phyloP scores from a whole-genome alignment of 2,888 invertebrate species.

The Cryptocephalus moraei region DNA sequence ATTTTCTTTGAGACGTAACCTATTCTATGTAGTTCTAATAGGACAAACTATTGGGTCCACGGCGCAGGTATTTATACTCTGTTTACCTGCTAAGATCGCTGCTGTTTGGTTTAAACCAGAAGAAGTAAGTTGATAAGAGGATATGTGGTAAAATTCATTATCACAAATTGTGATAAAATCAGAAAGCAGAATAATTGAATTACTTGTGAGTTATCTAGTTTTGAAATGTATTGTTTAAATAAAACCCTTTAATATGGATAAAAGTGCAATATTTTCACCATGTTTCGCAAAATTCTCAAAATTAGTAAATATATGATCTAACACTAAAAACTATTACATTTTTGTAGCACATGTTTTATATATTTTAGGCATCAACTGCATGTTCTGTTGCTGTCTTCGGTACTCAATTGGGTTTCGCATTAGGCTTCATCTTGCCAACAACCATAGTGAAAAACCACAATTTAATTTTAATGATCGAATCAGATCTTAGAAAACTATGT shows the following conservation, averaged over 20 bases:
- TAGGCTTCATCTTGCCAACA: slow-evolving; percentile 62
- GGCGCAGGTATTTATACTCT: slow-evolving; percentile 84
- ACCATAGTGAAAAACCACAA: slow-evolving; percentile 35
- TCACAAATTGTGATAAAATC: too few species aligned
- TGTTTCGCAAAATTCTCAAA: too few species aligned
- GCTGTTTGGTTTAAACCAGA: slow-evolving; percentile 96
- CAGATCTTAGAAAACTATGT: slow-evolving; percentile 42
- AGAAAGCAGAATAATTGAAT: too few species aligned
- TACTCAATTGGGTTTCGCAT: slow-evolving; percentile 59
- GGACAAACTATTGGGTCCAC: slow-evolving; percentile 78
- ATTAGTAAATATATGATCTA: not conserved
- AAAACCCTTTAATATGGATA: too few species aligned
- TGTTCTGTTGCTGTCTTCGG: slow-evolving; percentile 65
- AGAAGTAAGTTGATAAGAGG: slow-evolving; percentile 67
- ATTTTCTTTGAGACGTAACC: slow-evolving; percentile 67
- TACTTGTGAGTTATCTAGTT: too few species aligned
- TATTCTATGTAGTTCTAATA: slow-evolving; percentile 75
- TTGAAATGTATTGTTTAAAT: too few species aligned
- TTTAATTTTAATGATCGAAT: slow-evolving; percentile 22
- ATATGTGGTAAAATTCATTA: too few species aligned
- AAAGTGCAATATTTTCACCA: too few species aligned
- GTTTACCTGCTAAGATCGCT: slow-evolving; percentile 82
- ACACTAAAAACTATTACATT: not conserved
- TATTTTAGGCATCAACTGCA: slow-evolving; percentile 44
- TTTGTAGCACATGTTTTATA: not conserved